These are phyloP conservation scores for Maniola hyperantus DNA, from an alignment of 2,888 invertebrate species.

Conservation along the genomic window DNA sequence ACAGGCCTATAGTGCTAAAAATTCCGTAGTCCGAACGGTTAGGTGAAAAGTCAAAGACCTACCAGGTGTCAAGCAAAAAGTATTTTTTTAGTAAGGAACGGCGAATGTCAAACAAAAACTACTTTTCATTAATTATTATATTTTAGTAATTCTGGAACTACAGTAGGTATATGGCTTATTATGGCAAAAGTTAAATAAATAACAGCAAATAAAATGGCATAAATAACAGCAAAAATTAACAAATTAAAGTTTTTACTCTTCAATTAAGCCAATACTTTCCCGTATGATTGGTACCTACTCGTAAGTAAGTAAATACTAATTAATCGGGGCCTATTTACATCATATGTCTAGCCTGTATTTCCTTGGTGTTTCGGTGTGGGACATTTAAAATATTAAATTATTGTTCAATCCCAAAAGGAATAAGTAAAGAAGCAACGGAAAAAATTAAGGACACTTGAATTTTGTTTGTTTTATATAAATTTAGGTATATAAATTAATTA, in stretches of 20 bases:
- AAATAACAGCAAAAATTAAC: not conserved
- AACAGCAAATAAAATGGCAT: too few species aligned
- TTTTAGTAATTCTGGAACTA: conserved; percentile 1
- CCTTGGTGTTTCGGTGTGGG: not conserved
- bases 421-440: not conserved
- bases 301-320: not conserved
- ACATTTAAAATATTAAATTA: not conserved
- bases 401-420: not conserved
- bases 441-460: not conserved
- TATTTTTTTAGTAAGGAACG: conserved; percentile 4
- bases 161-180: not conserved
- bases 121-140: conserved; percentile 7
- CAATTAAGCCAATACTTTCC: conserved; percentile 2
- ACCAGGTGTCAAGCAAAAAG: not conserved
- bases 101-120: conserved; percentile 9
- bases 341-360: not conserved
- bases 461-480: too few species aligned
- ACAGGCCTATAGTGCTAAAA: not conserved
- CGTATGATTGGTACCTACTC: not conserved
- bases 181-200: conserved; percentile 1
- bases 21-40: not conserved
- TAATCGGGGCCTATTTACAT: not conserved
- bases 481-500: not conserved
- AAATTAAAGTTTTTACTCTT: conserved; percentile 3
- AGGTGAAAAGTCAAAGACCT: not conserved